Conservation (phyloP, 35 echinoderm and acorn worm genomes). For the Strongylocentrotus purpuratus region DNA sequence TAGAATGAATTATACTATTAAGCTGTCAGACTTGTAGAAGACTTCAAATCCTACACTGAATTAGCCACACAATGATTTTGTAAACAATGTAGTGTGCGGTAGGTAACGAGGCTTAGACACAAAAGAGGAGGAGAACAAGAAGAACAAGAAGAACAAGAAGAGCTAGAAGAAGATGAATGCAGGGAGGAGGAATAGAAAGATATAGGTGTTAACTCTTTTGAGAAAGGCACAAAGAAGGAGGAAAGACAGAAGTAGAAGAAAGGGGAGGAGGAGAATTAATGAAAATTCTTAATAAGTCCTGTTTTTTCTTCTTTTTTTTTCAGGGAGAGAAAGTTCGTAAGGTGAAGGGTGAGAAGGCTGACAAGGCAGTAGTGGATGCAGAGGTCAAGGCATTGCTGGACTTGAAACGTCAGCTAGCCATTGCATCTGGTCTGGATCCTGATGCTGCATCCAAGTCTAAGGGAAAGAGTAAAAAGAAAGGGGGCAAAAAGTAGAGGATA, state of each 20-base stretch:
- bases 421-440: constrained; percentile 64
- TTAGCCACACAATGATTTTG: too few species aligned
- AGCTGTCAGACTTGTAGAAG: too few species aligned
- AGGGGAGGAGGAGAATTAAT: background rate
- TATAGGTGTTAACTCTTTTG: too few species aligned
- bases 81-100: too few species aligned
- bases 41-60: too few species aligned
- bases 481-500: constrained; percentile 68
- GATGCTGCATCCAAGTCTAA: constrained; percentile 36
- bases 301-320: background rate
- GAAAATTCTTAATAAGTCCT: background rate
- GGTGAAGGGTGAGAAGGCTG: constrained; percentile 81
- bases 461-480: constrained; percentile 86
- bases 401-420: constrained; percentile 74
- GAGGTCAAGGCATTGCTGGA: constrained; percentile 82
- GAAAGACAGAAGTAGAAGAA: background rate
- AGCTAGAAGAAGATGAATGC: too few species aligned
- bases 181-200: too few species aligned
- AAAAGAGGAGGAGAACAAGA: too few species aligned
- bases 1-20: too few species aligned
- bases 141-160: too few species aligned
- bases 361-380: constrained; percentile 80
- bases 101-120: too few species aligned
- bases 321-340: constrained; percentile 87
- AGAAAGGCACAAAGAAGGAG: background rate